Evolutionary conservation across 2,888 invertebrate species (phyloP), one percentile per base, ranked within the genome.

Genomic region (Pardosa pseudoannulata): DNA sequence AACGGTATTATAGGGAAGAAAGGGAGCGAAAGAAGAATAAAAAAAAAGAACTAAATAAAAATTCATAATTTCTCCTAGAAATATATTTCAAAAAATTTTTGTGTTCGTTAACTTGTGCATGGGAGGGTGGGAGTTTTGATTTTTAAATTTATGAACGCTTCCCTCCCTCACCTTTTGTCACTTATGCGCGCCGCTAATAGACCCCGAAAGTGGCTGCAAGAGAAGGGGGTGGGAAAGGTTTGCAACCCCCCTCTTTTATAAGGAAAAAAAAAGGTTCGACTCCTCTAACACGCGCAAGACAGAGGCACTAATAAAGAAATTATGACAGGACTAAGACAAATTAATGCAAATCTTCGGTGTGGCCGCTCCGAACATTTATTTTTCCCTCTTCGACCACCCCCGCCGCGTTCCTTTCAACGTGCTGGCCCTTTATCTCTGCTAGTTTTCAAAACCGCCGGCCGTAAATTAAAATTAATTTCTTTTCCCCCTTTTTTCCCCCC

Each of bases 391-490:
- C 23, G 3, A 19, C 56, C 56, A 1, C 56, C 23, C 23, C 23
- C 32, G n/a, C 32, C 7, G 3, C 29, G 1, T 31, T 31, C 65
- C 70, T 28, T 71, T 41, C 39, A 39, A 46, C 41, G 13, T 36
- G 27, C 32, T 32, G 36, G 9, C 23, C 41, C 28, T 41, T 46
- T 56, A 56, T 56, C 39, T 71, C 28, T 56, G 39, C 39, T 28
- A 64, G 27, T 68, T 74, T 79, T 68, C 73, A 83, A 68, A 39
- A 64, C 83, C 72, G 50, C 78, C 29, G 39, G 62, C 56, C 70
- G 85, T 70, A 86, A 86, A 86, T 86, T 73, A 86, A 79, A 86
- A 86, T 86, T 86, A 79, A 86, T 79, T 79, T 79, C 76, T 76
- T 62, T 27, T 28, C 28, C 39, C 29, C 31, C 11, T 36, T 16